Conservation (phyloP, 2,797 vertebrate species). For the Macroramphosus scolopax region DNA sequence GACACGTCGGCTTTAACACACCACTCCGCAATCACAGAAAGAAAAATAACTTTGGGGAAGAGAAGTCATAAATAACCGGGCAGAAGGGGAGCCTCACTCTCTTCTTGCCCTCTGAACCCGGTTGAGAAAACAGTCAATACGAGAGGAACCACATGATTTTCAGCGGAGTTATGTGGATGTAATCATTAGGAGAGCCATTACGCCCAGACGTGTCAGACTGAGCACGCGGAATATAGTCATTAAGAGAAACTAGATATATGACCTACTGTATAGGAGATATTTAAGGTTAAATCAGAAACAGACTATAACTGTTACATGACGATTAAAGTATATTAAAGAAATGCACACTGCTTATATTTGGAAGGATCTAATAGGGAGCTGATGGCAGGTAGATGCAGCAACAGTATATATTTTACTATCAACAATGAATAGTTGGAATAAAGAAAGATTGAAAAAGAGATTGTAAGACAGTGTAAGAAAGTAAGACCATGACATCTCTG, state of each 20-base stretch:
- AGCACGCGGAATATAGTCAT: constrained; percentile 46
- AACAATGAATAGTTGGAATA: no score
- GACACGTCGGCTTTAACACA: constrained; percentile 75
- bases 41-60: constrained; percentile 76
- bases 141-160: constrained; percentile 57
- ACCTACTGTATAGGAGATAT: constrained; percentile 24
- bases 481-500: no score
- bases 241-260: constrained; percentile 26
- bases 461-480: no score
- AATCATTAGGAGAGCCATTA: constrained; percentile 64
- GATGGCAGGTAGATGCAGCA: no score
- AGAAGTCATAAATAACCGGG: constrained; percentile 76
- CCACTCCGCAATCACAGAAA: constrained; percentile 73
- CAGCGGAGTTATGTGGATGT: constrained; percentile 54
- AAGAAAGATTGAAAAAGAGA: constrained; percentile 12
- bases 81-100: constrained; percentile 68
- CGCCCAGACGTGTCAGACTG: constrained; percentile 47
- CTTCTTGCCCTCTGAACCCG: constrained; percentile 72
- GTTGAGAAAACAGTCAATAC: constrained; percentile 73
- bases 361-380: no score
- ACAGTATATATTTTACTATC: no score
- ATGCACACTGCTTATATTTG: no score
- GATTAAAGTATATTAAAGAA: no score
- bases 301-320: no score
- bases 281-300: constrained; percentile 8